phyloP scores from a whole-genome alignment of 2,888 invertebrate genomes.

The Drosophila heteroneura region DNA sequence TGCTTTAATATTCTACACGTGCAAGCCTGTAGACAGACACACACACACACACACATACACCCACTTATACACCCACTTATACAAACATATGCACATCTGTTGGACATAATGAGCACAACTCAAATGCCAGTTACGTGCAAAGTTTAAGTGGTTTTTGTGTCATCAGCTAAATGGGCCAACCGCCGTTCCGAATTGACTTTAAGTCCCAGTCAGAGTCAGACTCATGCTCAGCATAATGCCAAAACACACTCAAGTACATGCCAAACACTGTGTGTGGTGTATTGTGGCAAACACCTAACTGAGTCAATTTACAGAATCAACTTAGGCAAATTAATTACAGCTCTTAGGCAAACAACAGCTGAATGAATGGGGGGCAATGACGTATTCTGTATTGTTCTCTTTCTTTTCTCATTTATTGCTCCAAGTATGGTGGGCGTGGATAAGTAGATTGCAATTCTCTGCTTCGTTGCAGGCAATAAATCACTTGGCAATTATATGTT shows the following conservation, averaged over 20 bases:
- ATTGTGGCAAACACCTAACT: conserved; percentile 21
- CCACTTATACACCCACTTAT: neutral
- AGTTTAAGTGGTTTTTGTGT: conserved; percentile 60
- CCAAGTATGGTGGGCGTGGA: neutral
- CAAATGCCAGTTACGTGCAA: conserved; percentile 25
- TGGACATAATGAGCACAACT: conserved; percentile 39
- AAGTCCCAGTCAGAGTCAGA: conserved; percentile 36
- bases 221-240: neutral
- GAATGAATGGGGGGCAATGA: conserved; percentile 1
- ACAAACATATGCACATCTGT: conserved; percentile 14
- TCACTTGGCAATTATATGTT: conserved; percentile 3
- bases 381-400: conserved; percentile 3
- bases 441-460: conserved; percentile 6
- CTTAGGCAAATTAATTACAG: conserved; percentile 73
- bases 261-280: conserved; percentile 5
- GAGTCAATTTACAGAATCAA: conserved; percentile 59
- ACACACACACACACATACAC: conserved; percentile 10
- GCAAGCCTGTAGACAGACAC: conserved; percentile 23
- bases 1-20: conserved; percentile 65
- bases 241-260: conserved; percentile 12
- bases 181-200: conserved; percentile 37
- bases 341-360: conserved; percentile 56
- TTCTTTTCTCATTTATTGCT: neutral
- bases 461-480: conserved; percentile 17
- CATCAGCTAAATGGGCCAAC: conserved; percentile 61